These are phyloP conservation scores for Scaptodrosophila latifasciaeformis DNA, from an alignment of 2,888 invertebrate species.

Conservation along the genomic window DNA sequence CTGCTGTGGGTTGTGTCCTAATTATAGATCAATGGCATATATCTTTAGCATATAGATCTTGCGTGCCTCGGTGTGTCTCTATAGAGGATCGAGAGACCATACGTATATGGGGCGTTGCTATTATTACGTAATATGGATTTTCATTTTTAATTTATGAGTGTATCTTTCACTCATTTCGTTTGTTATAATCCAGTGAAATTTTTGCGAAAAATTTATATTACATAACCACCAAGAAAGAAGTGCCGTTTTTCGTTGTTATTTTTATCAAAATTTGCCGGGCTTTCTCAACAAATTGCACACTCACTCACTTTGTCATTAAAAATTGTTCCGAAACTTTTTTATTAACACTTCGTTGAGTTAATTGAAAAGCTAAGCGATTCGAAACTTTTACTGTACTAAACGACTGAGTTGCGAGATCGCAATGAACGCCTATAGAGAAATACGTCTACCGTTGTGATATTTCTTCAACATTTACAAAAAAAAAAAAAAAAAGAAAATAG, in stretches of 20 bases:
- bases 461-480: no score
- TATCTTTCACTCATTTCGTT: slow-evolving; percentile 7
- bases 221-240: slow-evolving; percentile 17
- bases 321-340: neutral
- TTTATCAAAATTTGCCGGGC: neutral
- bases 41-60: slow-evolving; percentile 35
- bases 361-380: slow-evolving; percentile 6
- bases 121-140: slow-evolving; percentile 56
- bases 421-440: slow-evolving; percentile 70
- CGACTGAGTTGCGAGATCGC: slow-evolving; percentile 74
- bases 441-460: slow-evolving; percentile 32
- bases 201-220: slow-evolving; percentile 11
- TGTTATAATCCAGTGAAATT: slow-evolving; percentile 5
- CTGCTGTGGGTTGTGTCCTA: slow-evolving; percentile 63
- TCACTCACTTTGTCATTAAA: neutral
- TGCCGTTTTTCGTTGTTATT: slow-evolving; percentile 5
- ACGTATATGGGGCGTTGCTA: slow-evolving; percentile 58
- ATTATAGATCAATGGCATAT: slow-evolving; percentile 61
- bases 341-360: slow-evolving; percentile 11
- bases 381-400: slow-evolving; percentile 52
- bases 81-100: slow-evolving; percentile 7
- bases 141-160: slow-evolving; percentile 13
- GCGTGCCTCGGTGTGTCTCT: slow-evolving; percentile 31
- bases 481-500: no score
- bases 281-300: neutral